Conservation (phyloP, 2,797 vertebrate genomes). For the Apodemus agrarius region DNA sequence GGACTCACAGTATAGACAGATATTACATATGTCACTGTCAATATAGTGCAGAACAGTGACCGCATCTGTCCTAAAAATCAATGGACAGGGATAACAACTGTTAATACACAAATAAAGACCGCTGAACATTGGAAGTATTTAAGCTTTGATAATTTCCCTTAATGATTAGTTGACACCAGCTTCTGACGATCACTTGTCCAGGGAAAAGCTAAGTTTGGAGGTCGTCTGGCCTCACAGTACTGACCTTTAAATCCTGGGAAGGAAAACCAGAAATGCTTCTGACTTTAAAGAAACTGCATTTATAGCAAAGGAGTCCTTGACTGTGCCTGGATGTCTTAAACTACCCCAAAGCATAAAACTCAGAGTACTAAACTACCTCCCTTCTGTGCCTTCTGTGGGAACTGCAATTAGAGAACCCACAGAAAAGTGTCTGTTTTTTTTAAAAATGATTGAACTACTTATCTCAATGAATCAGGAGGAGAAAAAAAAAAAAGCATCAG, state of each 20-base stretch:
- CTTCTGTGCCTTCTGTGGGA: conserved; percentile 11
- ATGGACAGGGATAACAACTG: conserved; percentile 75
- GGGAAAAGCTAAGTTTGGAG: not conserved
- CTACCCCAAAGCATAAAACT: conserved; percentile 30
- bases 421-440: not conserved
- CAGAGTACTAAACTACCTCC: conserved; percentile 52
- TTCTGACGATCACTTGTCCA: conserved; percentile 5
- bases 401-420: conserved; percentile 38
- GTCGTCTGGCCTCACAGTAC: conserved; percentile 11
- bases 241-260: conserved; percentile 32
- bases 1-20: not conserved
- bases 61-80: conserved; percentile 24
- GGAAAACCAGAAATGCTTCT: not conserved
- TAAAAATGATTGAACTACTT: conserved; percentile 7
- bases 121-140: conserved; percentile 44
- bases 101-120: conserved; percentile 83
- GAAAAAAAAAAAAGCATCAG: not conserved
- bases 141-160: conserved; percentile 52
- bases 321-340: conserved; percentile 44
- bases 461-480: not conserved
- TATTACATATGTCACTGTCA: not conserved
- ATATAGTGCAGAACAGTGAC: not conserved
- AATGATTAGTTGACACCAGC: not conserved
- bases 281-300: conserved; percentile 6
- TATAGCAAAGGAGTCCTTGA: not conserved